Base-by-base conservation (phyloP, 2,888 invertebrate genomes). In the Microctonus hyperodae region DNA sequence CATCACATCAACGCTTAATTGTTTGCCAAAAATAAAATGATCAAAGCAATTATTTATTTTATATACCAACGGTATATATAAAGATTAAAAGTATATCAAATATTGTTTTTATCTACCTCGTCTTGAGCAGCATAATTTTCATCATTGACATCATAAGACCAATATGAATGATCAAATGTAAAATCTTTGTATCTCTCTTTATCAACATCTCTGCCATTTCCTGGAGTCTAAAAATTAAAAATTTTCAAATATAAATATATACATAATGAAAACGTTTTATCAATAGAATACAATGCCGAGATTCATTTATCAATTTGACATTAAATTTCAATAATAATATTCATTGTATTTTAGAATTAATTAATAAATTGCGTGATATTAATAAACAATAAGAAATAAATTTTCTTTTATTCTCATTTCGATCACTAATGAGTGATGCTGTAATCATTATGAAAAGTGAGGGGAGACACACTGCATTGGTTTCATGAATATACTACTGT, bases 101-200 rank as follows among this genome's bases (percentile, higher is more conserved):
- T n/a, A n/a, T n/a, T n/a, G n/a, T n/a, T n/a, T n/a, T n/a, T n/a
- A n/a, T n/a, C n/a, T 59, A 67, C 67, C 88, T 91, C 90, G 80
- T 94, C 93, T 84, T 95, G 95, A 10, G 93, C 89, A 40, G 92
- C 91, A 84, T 90, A 95, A 81, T 92, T 89, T 13, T 85, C 83
- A 79, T 92, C 92, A 20, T 85, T 85, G 50, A 87, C 83, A 80
- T 92, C 90, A 83, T 87, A 92, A 61, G 94, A 95, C 94, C 94
- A 95, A 82, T 95, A 95, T 0, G 94, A 94, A 83, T 92, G 91
- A 86, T 95, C 95, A 84, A 94, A 95, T 66, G 94, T 94, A 83
- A 95, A 95, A 84, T 94, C 94, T 83, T 94, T 93, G 84, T 87
- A 90, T 80, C 90, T 89, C 78, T 91, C 91, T 44, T 89, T 85